These are phyloP conservation scores for Apus apus DNA, from an alignment of 2,113 vertebrate genomes.

Conservation along the genomic window DNA sequence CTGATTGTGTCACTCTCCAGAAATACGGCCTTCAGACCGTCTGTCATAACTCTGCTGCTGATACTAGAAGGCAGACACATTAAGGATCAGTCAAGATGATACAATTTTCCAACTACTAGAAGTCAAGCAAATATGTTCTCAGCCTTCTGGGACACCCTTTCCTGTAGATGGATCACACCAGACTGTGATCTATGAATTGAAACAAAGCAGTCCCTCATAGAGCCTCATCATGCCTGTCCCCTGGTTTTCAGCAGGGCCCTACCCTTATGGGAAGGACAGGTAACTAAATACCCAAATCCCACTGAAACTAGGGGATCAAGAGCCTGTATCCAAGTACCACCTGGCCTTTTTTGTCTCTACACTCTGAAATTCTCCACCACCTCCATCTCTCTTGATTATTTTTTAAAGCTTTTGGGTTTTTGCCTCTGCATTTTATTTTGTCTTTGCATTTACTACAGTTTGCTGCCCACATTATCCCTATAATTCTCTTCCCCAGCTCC, in stretches of 20 bases:
- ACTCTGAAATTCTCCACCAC: background rate
- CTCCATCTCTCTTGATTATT: background rate
- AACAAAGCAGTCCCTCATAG: background rate
- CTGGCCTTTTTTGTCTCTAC: background rate
- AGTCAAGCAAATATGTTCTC: background rate
- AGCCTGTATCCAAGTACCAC: background rate
- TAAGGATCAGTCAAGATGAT: conserved; percentile 1
- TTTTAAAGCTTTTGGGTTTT: background rate
- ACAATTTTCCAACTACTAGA: background rate
- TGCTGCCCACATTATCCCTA: background rate
- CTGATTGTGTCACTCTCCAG: conserved; percentile 25
- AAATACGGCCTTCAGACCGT: conserved; percentile 18
- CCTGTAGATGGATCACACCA: conserved; percentile 15
- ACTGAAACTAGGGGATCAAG: accelerated
- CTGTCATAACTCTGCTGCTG: conserved; percentile 1
- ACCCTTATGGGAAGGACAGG: background rate
- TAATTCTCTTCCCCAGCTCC: background rate
- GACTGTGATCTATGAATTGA: background rate
- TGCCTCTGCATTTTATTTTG: background rate
- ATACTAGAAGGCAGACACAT: background rate
- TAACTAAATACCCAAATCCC: background rate
- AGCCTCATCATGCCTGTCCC: background rate
- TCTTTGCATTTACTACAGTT: background rate
- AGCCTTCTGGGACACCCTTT: conserved; percentile 13
- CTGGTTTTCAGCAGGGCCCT: background rate